A percentile compares a stretch with the other conserved stretches of the same genome.
Conservation (phyloP, 1,140 invertebrate species). For the Oreohelix idahoensis region DNA sequence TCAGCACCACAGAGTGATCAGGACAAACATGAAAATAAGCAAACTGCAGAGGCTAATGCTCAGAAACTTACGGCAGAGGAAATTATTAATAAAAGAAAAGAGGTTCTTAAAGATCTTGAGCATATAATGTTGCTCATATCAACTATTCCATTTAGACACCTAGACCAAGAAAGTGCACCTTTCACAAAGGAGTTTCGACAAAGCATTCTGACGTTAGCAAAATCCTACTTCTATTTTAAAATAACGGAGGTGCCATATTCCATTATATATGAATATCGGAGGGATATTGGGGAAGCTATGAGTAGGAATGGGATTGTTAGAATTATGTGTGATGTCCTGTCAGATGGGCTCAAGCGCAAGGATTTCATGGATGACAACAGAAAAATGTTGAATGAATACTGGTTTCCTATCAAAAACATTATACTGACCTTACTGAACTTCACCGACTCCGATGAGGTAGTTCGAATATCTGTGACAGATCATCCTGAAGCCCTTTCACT, state of each 20-base stretch:
- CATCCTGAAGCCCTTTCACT: not conserved
- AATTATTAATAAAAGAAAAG: not conserved
- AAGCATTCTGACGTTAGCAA: constrained; percentile 11
- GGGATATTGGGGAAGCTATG: not conserved
- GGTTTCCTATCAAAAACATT: constrained; percentile 31
- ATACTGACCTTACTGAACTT: constrained; percentile 27
- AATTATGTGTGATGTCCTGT: constrained; percentile 4
- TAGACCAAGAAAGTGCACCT: constrained; percentile 10
- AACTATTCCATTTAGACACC: not conserved
- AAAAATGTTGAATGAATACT: constrained; percentile 10
- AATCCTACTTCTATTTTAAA: constrained; percentile 27
- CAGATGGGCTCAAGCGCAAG: constrained; percentile 1
- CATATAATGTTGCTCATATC: not conserved
- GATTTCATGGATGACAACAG: not conserved
- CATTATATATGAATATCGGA: constrained; percentile 1
- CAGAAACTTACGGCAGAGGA: not conserved
- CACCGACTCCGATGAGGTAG: not conserved
- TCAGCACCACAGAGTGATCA: not conserved
- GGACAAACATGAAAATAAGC: not conserved
- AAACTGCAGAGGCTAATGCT: not conserved
- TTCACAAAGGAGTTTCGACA: constrained; percentile 21
- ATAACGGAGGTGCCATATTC: constrained; percentile 22
- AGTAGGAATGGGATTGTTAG: not conserved
- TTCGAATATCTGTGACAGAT: not conserved
- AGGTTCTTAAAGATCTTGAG: not conserved